These are phyloP conservation scores for Psophia crepitans DNA, from an alignment of 2,113 vertebrate genomes.

Conservation along the genomic window DNA sequence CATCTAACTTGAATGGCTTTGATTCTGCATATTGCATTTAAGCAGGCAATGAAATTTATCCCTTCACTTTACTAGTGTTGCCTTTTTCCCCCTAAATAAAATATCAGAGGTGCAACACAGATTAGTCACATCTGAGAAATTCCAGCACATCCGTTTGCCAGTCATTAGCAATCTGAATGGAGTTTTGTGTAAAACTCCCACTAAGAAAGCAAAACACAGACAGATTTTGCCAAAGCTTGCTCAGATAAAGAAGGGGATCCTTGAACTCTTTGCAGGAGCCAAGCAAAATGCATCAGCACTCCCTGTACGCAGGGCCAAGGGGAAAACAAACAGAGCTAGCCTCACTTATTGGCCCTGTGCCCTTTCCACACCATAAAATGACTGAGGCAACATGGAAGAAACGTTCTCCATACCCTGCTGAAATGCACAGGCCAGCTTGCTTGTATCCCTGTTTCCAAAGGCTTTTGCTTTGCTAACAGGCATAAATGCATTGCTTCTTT, in stretches of 20 bases:
- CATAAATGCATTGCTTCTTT: background rate
- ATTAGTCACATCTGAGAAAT: background rate
- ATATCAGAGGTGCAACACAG: background rate
- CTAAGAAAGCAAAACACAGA: background rate
- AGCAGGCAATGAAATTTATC: background rate
- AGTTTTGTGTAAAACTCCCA: background rate
- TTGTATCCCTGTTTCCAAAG: background rate
- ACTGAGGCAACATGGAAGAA: background rate
- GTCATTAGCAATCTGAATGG: background rate
- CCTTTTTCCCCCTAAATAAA: background rate
- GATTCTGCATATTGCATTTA: background rate
- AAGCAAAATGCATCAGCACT: conserved; percentile 43
- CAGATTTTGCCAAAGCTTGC: background rate
- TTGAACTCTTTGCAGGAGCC: background rate
- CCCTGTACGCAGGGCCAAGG: background rate
- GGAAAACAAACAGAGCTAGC: background rate
- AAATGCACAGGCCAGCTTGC: background rate
- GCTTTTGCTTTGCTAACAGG: background rate
- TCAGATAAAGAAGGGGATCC: conserved; percentile 17
- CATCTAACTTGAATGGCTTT: background rate
- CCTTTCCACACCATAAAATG: conserved; percentile 3
- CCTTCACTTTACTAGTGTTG: background rate
- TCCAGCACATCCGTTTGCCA: background rate
- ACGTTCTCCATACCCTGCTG: background rate
- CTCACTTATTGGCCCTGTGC: background rate